Evolutionary conservation across 2,113 vertebrate genomes (phyloP), one percentile per base, ranked within the genome.

Genomic region (rabbit (Oryctolagus cuniculus)): DNA sequence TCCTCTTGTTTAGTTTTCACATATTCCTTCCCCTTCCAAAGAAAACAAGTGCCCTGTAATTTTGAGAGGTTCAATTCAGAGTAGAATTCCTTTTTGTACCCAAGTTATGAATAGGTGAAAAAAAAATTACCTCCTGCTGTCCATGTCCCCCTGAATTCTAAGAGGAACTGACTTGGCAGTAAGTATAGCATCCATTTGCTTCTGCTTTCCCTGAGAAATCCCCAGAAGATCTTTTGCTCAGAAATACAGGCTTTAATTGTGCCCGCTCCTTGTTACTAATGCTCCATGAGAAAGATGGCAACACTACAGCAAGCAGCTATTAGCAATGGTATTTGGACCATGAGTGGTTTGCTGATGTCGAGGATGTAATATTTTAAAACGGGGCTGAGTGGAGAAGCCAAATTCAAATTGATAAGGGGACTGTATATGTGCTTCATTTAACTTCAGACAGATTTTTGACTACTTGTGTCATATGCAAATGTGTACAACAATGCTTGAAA

Each of bases 401-500:
- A 95, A 77, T 87, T 74, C 72, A 93, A 70, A 94, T 91, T 94
- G 93, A 89, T 94, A 96, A 90, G 55, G 75, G 67, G 83, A 38
- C 82, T 85, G 80, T 96, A 85, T 82, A 87, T 95, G 95, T 94
- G 96, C 89, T 96, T 95, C 96, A 94, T 96, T 97, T 96, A 96
- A 95, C 89, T 97, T 93, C 61, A 96, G 92, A 97, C 92, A 97
- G 96, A 96, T 96, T 96, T 96, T 97, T 95, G 93, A 95, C 93
- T 96, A 61, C 82, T 96, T 96, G 86, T 97, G 90, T 97, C 94
- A 91, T 96, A 97, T 97, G 97, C 93, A 98, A 98, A 98, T 97
- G 86, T 96, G 96, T 97, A 98, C 97, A 98, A 97, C 97, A 98
- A 98, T 97, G 97, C 97, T 98, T 98, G 98, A 98, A 97, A 98